Percentiles rank a stretch among this genome's conserved stretches.
Conservation (phyloP, 2,113 vertebrate genomes). For the Colinus virginianus region DNA sequence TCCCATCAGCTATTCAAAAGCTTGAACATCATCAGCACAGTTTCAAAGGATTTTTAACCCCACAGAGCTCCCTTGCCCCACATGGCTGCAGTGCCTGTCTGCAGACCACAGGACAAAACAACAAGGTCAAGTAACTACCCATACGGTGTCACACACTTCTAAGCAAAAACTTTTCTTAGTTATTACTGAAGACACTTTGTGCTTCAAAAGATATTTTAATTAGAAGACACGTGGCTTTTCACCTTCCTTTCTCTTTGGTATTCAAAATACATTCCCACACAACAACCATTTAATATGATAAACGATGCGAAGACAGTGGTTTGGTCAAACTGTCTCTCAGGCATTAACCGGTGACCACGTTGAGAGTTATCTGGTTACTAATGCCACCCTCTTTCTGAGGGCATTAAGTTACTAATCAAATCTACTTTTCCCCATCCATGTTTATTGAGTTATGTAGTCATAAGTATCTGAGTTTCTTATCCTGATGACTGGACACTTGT, state of each 20-base stretch:
- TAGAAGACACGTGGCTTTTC: neutral
- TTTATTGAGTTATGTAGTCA: neutral
- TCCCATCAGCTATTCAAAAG: neutral
- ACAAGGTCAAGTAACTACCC: accelerated
- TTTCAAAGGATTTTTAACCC: neutral
- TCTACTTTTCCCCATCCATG: neutral
- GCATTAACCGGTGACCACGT: neutral
- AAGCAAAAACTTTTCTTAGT: neutral
- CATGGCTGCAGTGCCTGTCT: neutral
- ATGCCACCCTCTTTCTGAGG: neutral
- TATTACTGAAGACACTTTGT: neutral
- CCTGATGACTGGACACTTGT: neutral
- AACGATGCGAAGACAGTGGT: neutral
- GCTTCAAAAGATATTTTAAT: neutral
- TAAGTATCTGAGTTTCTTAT: neutral
- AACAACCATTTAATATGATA: neutral
- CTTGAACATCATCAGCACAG: neutral
- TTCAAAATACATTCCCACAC: neutral
- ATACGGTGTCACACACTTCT: neutral
- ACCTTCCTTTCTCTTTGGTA: neutral
- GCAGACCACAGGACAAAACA: neutral
- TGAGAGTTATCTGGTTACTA: neutral
- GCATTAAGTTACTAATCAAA: neutral
- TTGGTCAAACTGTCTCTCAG: neutral
- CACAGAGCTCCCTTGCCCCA: neutral